Evolutionary conservation across 2,888 invertebrate genomes (phyloP).

Genomic region (Epinotia demarniana): DNA sequence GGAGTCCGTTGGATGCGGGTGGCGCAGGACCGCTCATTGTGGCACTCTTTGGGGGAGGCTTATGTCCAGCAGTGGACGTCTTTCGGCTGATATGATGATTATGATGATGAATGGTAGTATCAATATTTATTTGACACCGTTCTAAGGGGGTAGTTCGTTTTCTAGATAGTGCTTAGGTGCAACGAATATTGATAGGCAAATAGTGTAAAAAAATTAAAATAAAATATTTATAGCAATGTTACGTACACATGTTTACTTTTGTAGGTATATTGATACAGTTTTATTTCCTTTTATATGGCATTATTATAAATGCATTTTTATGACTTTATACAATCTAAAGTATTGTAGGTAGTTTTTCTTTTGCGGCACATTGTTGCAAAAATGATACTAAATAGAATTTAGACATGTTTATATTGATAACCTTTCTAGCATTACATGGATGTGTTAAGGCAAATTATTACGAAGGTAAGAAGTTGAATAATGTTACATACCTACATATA

Average conservation of each 20-base stretch:
- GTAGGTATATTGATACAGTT: background rate
- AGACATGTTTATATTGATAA: slow-evolving; percentile 24
- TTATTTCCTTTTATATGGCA: background rate
- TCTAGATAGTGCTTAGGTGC: too few relatives aligned
- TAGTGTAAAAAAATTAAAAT: too few relatives aligned
- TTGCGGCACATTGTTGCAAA: background rate
- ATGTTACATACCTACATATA: too few relatives aligned
- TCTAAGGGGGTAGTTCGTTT: too few relatives aligned
- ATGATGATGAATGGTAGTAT: too few relatives aligned
- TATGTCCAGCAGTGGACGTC: too few relatives aligned
- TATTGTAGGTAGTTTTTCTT: background rate
- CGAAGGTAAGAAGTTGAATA: background rate
- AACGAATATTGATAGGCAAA: too few relatives aligned
- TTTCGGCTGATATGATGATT: too few relatives aligned
- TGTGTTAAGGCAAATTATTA: slow-evolving; percentile 9
- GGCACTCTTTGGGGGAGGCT: too few relatives aligned
- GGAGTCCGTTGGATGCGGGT: too few relatives aligned
- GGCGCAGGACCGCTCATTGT: too few relatives aligned
- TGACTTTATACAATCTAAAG: background rate
- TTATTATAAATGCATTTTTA: background rate
- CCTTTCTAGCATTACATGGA: slow-evolving; percentile 6
- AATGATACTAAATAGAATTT: slow-evolving; percentile 2
- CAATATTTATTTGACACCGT: too few relatives aligned
- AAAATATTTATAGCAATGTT: background rate
- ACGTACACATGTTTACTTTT: background rate